Conservation (phyloP, 2,888 invertebrate genomes). For the Andrena chrysosceles region DNA sequence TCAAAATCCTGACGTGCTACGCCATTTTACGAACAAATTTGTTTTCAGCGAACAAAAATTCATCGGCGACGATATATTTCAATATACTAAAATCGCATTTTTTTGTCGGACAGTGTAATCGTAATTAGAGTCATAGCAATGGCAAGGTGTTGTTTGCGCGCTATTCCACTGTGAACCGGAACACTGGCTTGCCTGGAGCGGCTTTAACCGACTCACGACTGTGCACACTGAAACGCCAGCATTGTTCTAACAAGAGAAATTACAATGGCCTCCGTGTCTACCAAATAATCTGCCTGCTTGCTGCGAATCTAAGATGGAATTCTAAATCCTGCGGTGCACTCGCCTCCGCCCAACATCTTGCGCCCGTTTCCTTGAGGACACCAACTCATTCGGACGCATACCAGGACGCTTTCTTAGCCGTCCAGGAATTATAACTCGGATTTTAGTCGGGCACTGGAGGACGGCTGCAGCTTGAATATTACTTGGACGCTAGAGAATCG, state of each 20-base stretch:
- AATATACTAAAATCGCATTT: no score
- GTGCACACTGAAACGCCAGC: conserved; percentile 13
- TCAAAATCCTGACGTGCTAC: no score
- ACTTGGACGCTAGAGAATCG: neutral
- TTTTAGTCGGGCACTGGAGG: neutral
- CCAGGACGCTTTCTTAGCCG: neutral
- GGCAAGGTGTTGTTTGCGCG: conserved; percentile 1
- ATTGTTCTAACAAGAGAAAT: conserved; percentile 28
- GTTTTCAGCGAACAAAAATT: no score
- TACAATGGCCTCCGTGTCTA: conserved; percentile 14
- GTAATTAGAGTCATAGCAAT: neutral
- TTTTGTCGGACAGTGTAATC: no score
- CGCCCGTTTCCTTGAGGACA: neutral
- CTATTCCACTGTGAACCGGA: neutral
- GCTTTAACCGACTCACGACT: conserved; percentile 29
- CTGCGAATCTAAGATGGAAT: conserved; percentile 4
- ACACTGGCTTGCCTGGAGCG: conserved; percentile 16
- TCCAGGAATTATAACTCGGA: neutral
- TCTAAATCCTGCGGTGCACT: neutral
- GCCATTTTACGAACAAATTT: no score
- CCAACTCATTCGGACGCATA: neutral
- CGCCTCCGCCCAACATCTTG: neutral
- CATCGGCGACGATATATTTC: no score
- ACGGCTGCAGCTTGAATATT: neutral
- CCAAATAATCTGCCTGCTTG: conserved; percentile 19